phyloP scores from a whole-genome alignment of 1,140 invertebrate genomes.

The Philopotamus ludificatus region DNA sequence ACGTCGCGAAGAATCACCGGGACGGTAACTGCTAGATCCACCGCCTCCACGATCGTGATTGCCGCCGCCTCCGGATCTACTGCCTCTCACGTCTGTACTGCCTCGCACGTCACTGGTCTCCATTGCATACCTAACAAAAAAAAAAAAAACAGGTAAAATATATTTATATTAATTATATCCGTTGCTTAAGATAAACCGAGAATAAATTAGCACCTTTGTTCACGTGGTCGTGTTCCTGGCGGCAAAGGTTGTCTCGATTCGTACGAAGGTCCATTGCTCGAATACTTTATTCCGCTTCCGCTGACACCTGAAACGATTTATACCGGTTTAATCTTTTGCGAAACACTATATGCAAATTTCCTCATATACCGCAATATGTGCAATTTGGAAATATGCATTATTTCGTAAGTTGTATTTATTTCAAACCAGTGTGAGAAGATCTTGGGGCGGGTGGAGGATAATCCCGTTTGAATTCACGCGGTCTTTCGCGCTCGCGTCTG shows the following conservation, averaged over 20 bases:
- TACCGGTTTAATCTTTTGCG: no score
- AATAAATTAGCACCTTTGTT: conserved; percentile 50
- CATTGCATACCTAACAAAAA: no score
- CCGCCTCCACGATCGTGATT: conserved; percentile 6
- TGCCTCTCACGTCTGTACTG: no score
- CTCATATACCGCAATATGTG: not conserved
- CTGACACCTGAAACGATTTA: conserved; percentile 44
- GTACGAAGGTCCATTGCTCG: conserved; percentile 48
- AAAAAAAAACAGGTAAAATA: not conserved
- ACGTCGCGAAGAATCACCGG: conserved; percentile 24
- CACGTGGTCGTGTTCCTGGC: conserved; percentile 50
- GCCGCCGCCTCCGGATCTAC: conserved; percentile 8
- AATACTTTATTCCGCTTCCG: conserved; percentile 47
- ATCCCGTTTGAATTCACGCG: conserved; percentile 51
- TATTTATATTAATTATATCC: no score
- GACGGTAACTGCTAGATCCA: conserved; percentile 4
- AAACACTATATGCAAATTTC: not conserved
- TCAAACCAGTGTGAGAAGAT: conserved; percentile 16
- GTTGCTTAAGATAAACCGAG: no score
- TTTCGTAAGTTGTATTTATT: not conserved
- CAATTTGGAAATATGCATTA: not conserved
- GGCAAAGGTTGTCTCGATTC: conserved; percentile 51
- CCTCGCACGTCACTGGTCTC: no score
- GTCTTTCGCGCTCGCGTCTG: conserved; percentile 44
- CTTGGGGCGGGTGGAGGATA: conserved; percentile 43